These are phyloP conservation scores for Osmerus mordax DNA, from an alignment of 2,113 vertebrate species.

Conservation along the genomic window DNA sequence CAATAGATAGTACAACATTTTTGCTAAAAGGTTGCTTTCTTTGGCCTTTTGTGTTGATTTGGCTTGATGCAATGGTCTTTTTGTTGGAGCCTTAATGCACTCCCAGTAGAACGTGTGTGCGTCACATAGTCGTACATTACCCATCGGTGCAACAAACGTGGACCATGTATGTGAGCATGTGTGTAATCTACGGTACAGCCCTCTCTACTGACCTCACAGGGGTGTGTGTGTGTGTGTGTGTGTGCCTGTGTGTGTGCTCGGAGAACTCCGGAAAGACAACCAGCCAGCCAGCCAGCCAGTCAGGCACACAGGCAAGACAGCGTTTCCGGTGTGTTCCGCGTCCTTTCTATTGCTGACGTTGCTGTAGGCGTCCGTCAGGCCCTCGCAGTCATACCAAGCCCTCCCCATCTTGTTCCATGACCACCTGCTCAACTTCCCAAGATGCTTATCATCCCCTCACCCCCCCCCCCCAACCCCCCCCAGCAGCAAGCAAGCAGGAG, in stretches of 20 bases:
- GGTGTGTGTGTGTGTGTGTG: background rate
- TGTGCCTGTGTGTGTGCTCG: background rate
- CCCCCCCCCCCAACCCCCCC: conserved; percentile 10
- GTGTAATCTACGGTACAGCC: background rate
- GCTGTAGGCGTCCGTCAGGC: too few species aligned
- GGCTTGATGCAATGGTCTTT: too few species aligned
- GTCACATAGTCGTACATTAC: background rate
- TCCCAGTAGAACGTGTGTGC: too few species aligned
- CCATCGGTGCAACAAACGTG: too few species aligned
- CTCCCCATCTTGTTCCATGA: conserved; percentile 29
- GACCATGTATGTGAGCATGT: background rate
- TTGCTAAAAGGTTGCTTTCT: too few species aligned
- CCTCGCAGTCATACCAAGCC: too few species aligned
- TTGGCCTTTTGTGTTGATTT: too few species aligned
- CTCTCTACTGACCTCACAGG: background rate
- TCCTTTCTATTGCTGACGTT: too few species aligned
- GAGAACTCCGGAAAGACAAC: background rate
- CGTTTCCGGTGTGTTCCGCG: too few species aligned
- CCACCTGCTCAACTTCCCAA: conserved; percentile 73
- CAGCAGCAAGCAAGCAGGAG: conserved; percentile 21
- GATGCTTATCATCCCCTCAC: conserved; percentile 58
- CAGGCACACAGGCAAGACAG: background rate
- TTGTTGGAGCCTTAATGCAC: too few species aligned
- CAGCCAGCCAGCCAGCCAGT: background rate
- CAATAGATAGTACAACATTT: too few species aligned